Base-by-base conservation (phyloP, 1,140 invertebrate genomes). In the Lepidurus apus region DNA sequence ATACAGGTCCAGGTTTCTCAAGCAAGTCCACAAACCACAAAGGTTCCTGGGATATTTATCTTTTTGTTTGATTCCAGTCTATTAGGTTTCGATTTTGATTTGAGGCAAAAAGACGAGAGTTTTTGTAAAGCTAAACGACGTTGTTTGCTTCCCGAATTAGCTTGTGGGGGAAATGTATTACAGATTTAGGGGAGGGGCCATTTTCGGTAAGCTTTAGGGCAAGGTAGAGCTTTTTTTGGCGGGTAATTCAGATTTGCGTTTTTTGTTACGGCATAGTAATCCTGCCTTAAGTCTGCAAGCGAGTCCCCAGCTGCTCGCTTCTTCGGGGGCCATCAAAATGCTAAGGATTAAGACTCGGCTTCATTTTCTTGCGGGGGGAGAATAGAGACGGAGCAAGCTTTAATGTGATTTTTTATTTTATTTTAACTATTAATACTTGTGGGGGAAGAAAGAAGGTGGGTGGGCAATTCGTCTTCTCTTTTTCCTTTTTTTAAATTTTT, bases 231-330 rank as follows among this genome's bases (percentile, higher is more conserved):
- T 65, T 65, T 65, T 65, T 65, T 17, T 0, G 8, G 17, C 1
- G 53, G 13, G 21, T n/a, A 65, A 65, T 21, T 65, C 53, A 65
- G 21, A 65, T 65, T 65, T 13, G 53, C 53, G 53, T 65, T 65
- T 34, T 9, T 21, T 21, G 53, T 65, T 65, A 65, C 21, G 13
- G 53, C 13, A 65, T n/a, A 65, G 21, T 65, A 65, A 65, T 65
- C 53, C n/a, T 21, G 53, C 21, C n/a, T 9, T 65, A 65, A 65
- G 53, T 65, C 53, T 17, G 17, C 13, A 11, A 4, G 53, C 8
- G 13, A 65, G 53, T 65, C 53, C 45, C 53, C 53, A 65, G 53
- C 53, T 65, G 53, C 53, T 65, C 53, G 53, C 53, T 13, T 65
- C 53, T 65, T 65, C 13, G 53, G 21, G 53, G 21, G 53, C 53